Base-by-base conservation (phyloP, 2,797 vertebrate genomes). In the Clarias laeviceps region DNA sequence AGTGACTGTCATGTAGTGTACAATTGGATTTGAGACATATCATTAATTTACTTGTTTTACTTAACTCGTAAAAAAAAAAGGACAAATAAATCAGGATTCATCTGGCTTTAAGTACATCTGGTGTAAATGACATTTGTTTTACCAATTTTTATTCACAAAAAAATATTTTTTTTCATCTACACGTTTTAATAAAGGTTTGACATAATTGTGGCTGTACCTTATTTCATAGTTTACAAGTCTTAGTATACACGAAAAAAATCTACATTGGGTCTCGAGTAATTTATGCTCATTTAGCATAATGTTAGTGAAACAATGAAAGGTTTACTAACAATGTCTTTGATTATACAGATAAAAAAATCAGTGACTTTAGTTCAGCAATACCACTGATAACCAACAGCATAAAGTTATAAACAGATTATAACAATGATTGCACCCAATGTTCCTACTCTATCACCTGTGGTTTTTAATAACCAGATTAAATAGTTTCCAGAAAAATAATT, bases 371-470 rank as follows among this genome's bases (percentile, higher is more conserved):
- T 54, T 66, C 20, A 54, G 45, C 22, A 65, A 57, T 62, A 73
- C 7, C 40, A 80, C 34, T 50, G 20, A 64, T 64, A 32, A 32
- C 27, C 20, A 74, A 45, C 17, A 74, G 57, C 81, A 79, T 61
- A 54, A 82, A 72, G 37, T 56, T 29, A 37, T 74, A 65, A 77
- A 76, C 32, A 57, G 15, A 85, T 84, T 65, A 86, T 82, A 82
- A 15, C 72, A 68, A 37, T 37, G 82, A 79, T 82, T 85, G 82
- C 82, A 88, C 82, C 78, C 69, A 64, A 54, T 80, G 61, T 83
- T 68, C 65, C 40, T 84, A 85, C 82, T 85, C 24, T 84, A 22
- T 37, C 68, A 66, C 70, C 34, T 29, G 80, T 83, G 84, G 27
- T 83, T 45, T 50, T 37, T 37, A 65, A 80, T 72, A 80, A 84